Conservation (phyloP, 2,888 invertebrate genomes). For the Drosophila putrida region DNA sequence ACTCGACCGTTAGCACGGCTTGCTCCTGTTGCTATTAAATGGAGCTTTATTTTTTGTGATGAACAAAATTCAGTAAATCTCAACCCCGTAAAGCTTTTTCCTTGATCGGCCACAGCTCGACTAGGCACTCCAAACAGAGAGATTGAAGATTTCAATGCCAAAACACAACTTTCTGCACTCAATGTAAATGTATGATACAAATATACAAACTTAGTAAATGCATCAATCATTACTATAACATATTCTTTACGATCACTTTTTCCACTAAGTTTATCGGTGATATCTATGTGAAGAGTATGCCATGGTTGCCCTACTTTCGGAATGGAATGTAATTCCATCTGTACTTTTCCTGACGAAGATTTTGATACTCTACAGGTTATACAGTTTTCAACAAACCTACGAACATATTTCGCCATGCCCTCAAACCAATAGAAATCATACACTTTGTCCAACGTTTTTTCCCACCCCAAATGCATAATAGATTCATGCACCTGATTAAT, state of each 20-base stretch:
- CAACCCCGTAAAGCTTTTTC: no score
- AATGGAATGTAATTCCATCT: neutral
- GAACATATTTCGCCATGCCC: neutral
- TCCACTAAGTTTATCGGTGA: neutral
- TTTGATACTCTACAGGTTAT: neutral
- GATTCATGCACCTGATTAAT: no score
- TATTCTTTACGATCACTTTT: neutral
- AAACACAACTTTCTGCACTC: conserved; percentile 1
- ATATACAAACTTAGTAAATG: conserved; percentile 2
- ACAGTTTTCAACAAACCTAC: neutral
- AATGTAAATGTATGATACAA: neutral
- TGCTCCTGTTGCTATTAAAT: conserved; percentile 14
- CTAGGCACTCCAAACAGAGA: no score
- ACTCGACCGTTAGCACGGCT: conserved; percentile 11
- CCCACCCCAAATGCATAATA: no score
- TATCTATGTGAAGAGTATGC: no score
- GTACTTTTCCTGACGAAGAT: neutral
- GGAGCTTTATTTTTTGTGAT: conserved; percentile 1
- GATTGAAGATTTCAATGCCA: neutral
- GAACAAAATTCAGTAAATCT: no score
- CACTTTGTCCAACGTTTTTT: neutral
- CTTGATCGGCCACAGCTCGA: no score
- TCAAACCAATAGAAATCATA: neutral
- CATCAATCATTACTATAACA: neutral
- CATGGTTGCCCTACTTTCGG: neutral